phyloP scores from a whole-genome alignment of 2,113 vertebrate genomes.

The Alexandromys fortis region DNA sequence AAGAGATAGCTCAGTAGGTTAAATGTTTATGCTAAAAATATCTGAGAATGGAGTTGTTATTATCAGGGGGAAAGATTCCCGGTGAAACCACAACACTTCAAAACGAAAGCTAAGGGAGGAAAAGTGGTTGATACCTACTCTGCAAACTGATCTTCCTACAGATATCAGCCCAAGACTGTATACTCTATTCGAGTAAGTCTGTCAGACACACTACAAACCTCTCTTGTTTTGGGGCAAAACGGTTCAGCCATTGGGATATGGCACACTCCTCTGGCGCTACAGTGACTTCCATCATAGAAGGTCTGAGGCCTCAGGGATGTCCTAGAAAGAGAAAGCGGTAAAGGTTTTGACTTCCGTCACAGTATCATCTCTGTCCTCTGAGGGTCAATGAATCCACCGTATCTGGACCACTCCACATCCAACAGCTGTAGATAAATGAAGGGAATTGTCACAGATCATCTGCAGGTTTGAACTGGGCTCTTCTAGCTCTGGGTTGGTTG shows the following conservation, averaged over 20 bases:
- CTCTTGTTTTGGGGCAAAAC: conserved; percentile 95
- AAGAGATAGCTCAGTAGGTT: neutral
- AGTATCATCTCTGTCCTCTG: neutral
- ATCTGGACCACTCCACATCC: neutral
- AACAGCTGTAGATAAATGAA: neutral
- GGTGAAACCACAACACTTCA: neutral
- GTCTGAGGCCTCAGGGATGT: conserved; percentile 94
- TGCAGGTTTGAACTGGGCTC: neutral
- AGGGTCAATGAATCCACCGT: neutral
- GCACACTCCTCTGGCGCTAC: conserved; percentile 91
- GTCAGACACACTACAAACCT: conserved; percentile 86
- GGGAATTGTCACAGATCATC: neutral
- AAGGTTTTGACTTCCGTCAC: neutral
- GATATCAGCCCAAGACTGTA: neutral
- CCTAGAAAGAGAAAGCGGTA: conserved; percentile 82
- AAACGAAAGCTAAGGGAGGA: neutral
- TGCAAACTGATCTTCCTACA: neutral
- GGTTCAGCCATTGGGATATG: conserved; percentile 97
- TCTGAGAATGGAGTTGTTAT: neutral
- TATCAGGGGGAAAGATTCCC: neutral
- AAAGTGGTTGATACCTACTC: neutral
- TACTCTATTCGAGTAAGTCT: neutral
- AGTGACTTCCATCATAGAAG: conserved; percentile 91
- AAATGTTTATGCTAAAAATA: neutral
- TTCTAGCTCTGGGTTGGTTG: neutral